These are phyloP conservation scores for Malaclemys terrapin DNA, from an alignment of 2,113 vertebrate genomes.

Conservation along the genomic window DNA sequence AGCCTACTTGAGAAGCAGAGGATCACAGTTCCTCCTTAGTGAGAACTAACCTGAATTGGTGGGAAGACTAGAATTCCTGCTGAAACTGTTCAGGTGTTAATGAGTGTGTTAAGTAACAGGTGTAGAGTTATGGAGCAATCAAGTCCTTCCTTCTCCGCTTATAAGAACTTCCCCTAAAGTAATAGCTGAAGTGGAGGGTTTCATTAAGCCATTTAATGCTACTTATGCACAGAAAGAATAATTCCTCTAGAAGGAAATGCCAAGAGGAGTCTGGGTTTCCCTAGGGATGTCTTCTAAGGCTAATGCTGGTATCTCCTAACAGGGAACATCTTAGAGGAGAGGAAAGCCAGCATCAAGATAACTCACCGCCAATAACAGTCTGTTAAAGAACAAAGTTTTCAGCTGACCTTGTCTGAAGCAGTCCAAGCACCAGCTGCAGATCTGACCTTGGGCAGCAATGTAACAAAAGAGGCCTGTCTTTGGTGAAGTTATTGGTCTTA, in stretches of 20 bases:
- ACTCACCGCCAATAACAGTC: rapidly evolving
- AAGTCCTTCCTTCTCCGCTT: not conserved
- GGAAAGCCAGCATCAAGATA: not conserved
- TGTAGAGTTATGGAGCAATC: not conserved
- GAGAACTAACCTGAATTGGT: not conserved
- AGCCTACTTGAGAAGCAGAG: not conserved
- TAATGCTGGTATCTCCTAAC: not conserved
- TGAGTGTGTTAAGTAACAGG: not conserved
- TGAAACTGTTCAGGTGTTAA: not conserved
- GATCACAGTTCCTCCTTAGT: not conserved
- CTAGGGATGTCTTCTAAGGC: rapidly evolving
- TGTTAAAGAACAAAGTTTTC: not conserved
- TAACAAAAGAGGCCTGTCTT: not conserved
- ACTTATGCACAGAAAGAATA: not conserved
- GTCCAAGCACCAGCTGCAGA: not conserved
- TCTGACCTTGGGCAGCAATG: not conserved
- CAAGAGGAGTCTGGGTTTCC: not conserved
- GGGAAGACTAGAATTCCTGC: not conserved
- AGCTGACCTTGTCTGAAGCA: not conserved
- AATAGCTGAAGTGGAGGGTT: not conserved
- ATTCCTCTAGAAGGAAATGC: not conserved
- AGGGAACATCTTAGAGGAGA: not conserved
- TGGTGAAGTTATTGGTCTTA: not conserved
- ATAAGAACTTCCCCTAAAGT: not conserved
- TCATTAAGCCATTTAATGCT: not conserved